These are phyloP conservation scores for Drosophila novamexicana DNA, from an alignment of 1,140 invertebrate genomes.

Conservation along the genomic window DNA sequence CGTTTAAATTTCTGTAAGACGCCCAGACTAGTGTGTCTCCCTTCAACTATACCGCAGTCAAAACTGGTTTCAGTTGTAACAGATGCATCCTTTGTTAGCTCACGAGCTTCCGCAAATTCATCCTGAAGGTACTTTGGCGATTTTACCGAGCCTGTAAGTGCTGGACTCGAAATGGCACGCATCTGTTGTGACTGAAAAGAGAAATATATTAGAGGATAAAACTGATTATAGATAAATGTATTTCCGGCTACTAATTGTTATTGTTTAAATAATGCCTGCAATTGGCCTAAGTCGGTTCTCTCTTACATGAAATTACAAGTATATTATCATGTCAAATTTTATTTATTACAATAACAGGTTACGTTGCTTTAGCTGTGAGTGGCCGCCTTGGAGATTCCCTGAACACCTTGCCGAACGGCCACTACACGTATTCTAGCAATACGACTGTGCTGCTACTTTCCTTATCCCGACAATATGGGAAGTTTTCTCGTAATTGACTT, in stretches of 20 bases:
- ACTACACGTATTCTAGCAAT: too few relatives aligned
- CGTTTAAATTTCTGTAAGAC: slow-evolving; percentile 90
- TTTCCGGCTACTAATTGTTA: not conserved
- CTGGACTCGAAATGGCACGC: slow-evolving; percentile 80
- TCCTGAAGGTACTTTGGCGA: slow-evolving; percentile 24
- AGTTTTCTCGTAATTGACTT: too few relatives aligned
- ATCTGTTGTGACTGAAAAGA: slow-evolving; percentile 76
- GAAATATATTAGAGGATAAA: slow-evolving; percentile 4
- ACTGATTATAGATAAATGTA: not conserved
- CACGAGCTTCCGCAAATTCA: not conserved
- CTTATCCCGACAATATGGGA: too few relatives aligned
- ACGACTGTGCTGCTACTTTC: too few relatives aligned
- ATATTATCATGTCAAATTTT: too few relatives aligned
- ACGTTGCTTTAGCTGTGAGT: too few relatives aligned
- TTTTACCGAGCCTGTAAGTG: slow-evolving; percentile 49
- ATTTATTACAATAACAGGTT: too few relatives aligned
- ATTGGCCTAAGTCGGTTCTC: too few relatives aligned
- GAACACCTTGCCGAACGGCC: too few relatives aligned
- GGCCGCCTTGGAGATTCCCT: too few relatives aligned
- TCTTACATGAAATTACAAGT: too few relatives aligned
- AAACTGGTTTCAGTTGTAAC: slow-evolving; percentile 1
- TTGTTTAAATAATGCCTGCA: not conserved
- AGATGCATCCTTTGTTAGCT: not conserved
- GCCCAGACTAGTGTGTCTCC: slow-evolving; percentile 62
- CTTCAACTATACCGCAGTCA: not conserved